Evolutionary conservation across 2,888 invertebrate genomes (phyloP), one percentile per base, ranked within the genome.

Genomic region (Podabrus alpinus): DNA sequence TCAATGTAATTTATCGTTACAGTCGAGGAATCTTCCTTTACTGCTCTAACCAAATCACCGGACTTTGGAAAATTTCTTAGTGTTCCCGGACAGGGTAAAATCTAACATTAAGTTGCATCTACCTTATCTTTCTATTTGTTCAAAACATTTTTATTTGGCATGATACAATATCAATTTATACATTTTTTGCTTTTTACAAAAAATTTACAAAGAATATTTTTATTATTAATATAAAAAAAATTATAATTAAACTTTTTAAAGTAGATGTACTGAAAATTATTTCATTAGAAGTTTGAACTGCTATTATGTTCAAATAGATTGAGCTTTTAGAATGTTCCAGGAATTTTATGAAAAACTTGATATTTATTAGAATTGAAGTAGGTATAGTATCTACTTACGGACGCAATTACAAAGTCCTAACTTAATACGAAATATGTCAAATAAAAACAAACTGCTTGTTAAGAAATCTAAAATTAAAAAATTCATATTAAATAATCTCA

Each of bases 41-140:
- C 84, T 71, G 79, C 80, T 80, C 59, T 80, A 80, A 80, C 83
- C 79, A 86, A 86, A 82, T 81, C 84, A 73, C 83, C 83, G 67
- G 86, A 86, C 78, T 84, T 85, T 82, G 89, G 88, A 80, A 87
- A 87, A 82, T 89, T 88, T 82, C 86, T 89, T 72, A 84, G 85
- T 75, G 86, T 89, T 78, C 89, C 89, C 79, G 88, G 87, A 80
- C 85, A 86, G 82, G 86, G 87, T 86, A 86, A 86, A 17, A 62
- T 9, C 16, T 62, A 62, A 3, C 17, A 62, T 62, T 17, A 21
- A 21, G 21, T 66, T 45, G 25, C 66, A 25, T 29, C 45, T n/a
- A 45, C n/a, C 15, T 25, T 66, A 24, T 15, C 15, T 66, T n/a
- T 45, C 13, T 68, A 45, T 59, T 68, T 68, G 2, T 68, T 15